These are phyloP conservation scores for Cygnus atratus DNA, from an alignment of 2,113 vertebrate species.

Conservation along the genomic window DNA sequence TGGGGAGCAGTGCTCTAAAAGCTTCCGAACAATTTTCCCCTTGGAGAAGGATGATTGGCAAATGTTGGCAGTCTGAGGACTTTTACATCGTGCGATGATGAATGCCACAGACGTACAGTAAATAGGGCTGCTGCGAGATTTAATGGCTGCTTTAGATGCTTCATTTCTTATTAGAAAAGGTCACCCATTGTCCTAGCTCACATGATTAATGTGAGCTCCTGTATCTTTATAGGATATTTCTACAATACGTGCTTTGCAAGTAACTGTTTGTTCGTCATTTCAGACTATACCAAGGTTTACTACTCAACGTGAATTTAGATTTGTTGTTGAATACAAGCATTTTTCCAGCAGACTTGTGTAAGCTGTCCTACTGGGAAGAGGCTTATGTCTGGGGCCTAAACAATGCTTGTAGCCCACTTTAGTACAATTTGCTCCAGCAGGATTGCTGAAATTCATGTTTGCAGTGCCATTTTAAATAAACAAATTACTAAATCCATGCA, in stretches of 20 bases:
- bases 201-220: slow-evolving; percentile 70
- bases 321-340: slow-evolving; percentile 51
- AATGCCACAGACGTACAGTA: slow-evolving; percentile 63
- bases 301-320: slow-evolving; percentile 65
- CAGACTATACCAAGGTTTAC: slow-evolving; percentile 51
- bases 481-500: slow-evolving; percentile 41
- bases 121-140: slow-evolving; percentile 46
- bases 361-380: slow-evolving; percentile 29
- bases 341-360: slow-evolving; percentile 55
- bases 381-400: slow-evolving; percentile 43
- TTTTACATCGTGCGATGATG: slow-evolving; percentile 57
- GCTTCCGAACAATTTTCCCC: slow-evolving; percentile 36
- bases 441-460: slow-evolving; percentile 67
- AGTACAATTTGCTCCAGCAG: slow-evolving; percentile 49
- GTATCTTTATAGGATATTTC: slow-evolving; percentile 67
- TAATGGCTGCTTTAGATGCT: slow-evolving; percentile 71
- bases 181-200: slow-evolving; percentile 69
- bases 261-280: slow-evolving; percentile 64
- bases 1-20: slow-evolving; percentile 19
- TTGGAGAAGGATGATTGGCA: slow-evolving; percentile 64
- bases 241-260: slow-evolving; percentile 59
- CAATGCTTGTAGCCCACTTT: slow-evolving; percentile 51
- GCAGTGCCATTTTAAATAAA: slow-evolving; percentile 50
- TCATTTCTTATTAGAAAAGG: slow-evolving; percentile 77
- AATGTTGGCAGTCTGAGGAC: slow-evolving; percentile 38